These are phyloP conservation scores for Rhyacophila brunnea DNA, from an alignment of 1,140 invertebrate species.

Conservation along the genomic window DNA sequence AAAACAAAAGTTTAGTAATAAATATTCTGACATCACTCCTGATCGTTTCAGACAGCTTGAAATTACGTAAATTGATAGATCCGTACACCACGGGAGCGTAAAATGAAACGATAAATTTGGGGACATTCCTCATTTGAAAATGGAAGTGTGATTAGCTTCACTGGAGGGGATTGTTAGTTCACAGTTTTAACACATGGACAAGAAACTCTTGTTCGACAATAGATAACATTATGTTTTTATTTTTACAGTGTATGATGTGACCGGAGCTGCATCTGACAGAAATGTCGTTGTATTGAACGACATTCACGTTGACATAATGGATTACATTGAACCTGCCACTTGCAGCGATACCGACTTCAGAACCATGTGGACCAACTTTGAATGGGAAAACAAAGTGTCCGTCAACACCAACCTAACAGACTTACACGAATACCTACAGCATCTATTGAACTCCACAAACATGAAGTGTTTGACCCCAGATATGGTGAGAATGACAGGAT, in stretches of 20 bases:
- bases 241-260: constrained; percentile 86
- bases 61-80: too few species aligned
- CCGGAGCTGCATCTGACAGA: constrained; percentile 87
- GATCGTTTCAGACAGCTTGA: too few species aligned
- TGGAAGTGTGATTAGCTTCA: too few species aligned
- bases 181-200: too few species aligned
- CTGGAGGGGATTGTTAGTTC: too few species aligned
- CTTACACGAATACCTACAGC: constrained; percentile 88
- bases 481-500: constrained; percentile 66
- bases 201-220: too few species aligned
- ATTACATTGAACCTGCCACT: constrained; percentile 97
- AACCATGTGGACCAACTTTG: constrained; percentile 99
- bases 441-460: constrained; percentile 93
- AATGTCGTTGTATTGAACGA: constrained; percentile 98
- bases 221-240: neutral
- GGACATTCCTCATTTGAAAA: too few species aligned
- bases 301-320: constrained; percentile 99
- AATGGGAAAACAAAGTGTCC: constrained; percentile 99
- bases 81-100: too few species aligned
- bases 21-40: too few species aligned
- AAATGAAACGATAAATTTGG: too few species aligned
- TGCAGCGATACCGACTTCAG: constrained; percentile 96
- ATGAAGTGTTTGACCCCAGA: constrained; percentile 99
- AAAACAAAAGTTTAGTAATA: too few species aligned
- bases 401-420: constrained; percentile 95